Evolutionary conservation across 2,888 invertebrate species (phyloP), one percentile per base, ranked within the genome.

Genomic region (Carterocephalus palaemon): DNA sequence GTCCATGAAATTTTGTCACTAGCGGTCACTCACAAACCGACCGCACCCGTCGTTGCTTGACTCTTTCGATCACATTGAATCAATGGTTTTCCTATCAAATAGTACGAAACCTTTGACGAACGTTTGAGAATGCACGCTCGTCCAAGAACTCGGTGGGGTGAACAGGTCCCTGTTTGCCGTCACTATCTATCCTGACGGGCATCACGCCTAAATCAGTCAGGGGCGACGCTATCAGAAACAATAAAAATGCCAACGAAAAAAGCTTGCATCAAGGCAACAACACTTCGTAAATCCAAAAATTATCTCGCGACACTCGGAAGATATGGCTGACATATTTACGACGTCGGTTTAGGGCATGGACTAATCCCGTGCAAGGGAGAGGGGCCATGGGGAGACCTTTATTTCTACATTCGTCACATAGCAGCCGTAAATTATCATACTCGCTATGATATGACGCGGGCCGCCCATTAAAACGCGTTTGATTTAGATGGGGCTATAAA

Each of bases 331-430:
- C 84, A 86, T 86, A 83, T 85, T 86, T 85, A 85, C 81, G 82
- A 78, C 74, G 67, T 60, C 69, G 77, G 78, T 76, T 81, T 79
- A 81, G 80, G 77, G 75, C 75, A 78, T 83, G 81, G 81, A 82
- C 83, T 84, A 85, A 84, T 84, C 84, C 83, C 71, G 70, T 46
- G 51, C 48, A 51, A 50, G 52, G 54, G 53, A 48, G 51, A 58
- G 59, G 57, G 62, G 67, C 60, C 63, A 60, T 64, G 67, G 66
- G 67, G 71, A 74, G 79, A 75, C 82, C 82, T 83, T 84, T 85
- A 84, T 86, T 88, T 86, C 87, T 83, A 85, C 88, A 88, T 88
- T 88, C 88, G 88, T 88, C 88, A 88, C 87, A 88, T 88, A 86
- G 82, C 82, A 76, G 78, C 79, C 79, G 79, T 88, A 88, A 87